phyloP scores from a whole-genome alignment of 2,888 invertebrate species.

The Actias luna region DNA sequence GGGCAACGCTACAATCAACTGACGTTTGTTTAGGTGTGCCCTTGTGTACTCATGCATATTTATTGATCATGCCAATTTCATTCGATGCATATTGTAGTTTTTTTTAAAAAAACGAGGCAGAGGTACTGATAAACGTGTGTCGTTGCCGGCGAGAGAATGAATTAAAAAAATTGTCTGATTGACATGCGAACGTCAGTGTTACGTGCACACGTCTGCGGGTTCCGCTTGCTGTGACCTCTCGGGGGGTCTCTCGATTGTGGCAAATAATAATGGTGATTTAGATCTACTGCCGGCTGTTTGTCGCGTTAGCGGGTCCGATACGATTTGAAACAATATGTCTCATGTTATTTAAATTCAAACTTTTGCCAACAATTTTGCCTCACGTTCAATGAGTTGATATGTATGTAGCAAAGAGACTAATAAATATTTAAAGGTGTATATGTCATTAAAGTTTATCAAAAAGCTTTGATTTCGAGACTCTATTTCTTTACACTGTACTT shows the following conservation, averaged over 20 bases:
- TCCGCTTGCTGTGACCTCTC: neutral
- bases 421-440: too few relatives aligned
- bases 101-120: slow-evolving; percentile 19
- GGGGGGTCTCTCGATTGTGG: neutral
- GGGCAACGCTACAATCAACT: neutral
- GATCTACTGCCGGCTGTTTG: neutral
- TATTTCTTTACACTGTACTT: too few relatives aligned
- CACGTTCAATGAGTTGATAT: too few relatives aligned
- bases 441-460: too few relatives aligned
- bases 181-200: neutral
- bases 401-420: too few relatives aligned
- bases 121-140: slow-evolving; percentile 36
- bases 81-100: slow-evolving; percentile 6
- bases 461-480: too few relatives aligned
- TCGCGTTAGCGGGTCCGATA: neutral
- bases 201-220: neutral
- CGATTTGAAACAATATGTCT: neutral
- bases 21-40: neutral
- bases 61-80: neutral
- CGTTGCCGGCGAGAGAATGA: slow-evolving; percentile 46
- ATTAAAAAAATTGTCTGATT: slow-evolving; percentile 58
- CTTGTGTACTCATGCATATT: neutral
- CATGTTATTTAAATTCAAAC: too few relatives aligned
- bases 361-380: too few relatives aligned
- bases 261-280: neutral